phyloP scores from a whole-genome alignment of 2,797 vertebrate genomes.

The Rhinogobio ventralis region DNA sequence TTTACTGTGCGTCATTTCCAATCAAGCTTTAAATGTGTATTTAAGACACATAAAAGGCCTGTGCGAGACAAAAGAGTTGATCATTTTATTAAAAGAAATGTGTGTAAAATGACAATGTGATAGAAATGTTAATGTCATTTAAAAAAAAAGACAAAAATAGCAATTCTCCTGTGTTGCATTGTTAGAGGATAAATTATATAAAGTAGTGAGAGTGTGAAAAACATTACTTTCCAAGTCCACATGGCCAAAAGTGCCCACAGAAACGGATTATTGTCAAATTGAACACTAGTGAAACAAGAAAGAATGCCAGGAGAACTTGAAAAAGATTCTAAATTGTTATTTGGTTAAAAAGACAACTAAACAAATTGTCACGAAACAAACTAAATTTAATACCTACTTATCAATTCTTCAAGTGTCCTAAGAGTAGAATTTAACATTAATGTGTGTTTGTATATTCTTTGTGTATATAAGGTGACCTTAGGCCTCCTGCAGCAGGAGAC shows the following conservation, averaged over 20 bases:
- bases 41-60: background rate
- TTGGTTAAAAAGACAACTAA: background rate
- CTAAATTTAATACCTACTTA: background rate
- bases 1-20: background rate
- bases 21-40: background rate
- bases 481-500: conserved; percentile 45
- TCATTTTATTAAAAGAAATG: background rate
- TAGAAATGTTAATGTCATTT: background rate
- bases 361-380: background rate
- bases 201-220: background rate
- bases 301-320: background rate
- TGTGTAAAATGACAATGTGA: background rate
- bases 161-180: background rate
- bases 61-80: background rate
- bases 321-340: background rate
- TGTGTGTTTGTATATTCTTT: background rate
- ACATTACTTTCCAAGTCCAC: background rate
- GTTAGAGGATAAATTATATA: background rate
- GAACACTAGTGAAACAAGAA: background rate
- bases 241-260: background rate
- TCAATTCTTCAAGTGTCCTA: conserved; percentile 5
- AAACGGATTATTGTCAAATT: background rate
- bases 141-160: background rate
- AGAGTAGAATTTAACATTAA: background rate
- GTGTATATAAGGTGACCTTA: conserved; percentile 45